These are phyloP conservation scores for Cynaeus angustus DNA, from an alignment of 2,888 invertebrate genomes.

Conservation along the genomic window DNA sequence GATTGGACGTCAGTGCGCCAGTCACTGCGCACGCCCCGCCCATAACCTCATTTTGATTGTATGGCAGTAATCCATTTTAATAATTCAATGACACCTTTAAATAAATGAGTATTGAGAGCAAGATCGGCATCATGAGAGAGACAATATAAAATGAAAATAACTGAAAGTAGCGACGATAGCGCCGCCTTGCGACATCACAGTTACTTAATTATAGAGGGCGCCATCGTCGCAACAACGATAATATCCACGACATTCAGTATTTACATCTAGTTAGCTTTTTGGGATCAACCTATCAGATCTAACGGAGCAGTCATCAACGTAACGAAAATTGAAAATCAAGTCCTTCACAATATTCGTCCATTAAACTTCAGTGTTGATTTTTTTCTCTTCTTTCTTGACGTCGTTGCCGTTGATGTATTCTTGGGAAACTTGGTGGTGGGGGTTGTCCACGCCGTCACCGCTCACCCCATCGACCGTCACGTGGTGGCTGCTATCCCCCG, in stretches of 20 bases:
- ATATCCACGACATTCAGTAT: conserved; percentile 35
- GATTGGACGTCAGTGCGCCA: conserved; percentile 18
- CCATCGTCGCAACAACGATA: conserved; percentile 6
- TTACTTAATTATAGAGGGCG: conserved; percentile 16
- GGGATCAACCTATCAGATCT: conserved; percentile 29
- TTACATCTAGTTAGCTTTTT: conserved; percentile 29
- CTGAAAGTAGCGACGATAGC: not conserved
- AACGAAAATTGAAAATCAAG: conserved; percentile 26
- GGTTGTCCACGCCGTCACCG: conserved; percentile 71
- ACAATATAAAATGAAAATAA: too few species aligned
- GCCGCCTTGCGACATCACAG: conserved; percentile 30
- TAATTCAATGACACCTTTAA: conserved; percentile 20
- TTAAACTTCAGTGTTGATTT: conserved; percentile 77
- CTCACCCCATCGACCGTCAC: conserved; percentile 63
- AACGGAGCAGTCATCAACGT: conserved; percentile 41
- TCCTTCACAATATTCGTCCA: not conserved
- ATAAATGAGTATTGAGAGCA: conserved; percentile 36
- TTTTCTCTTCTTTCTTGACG: conserved; percentile 74
- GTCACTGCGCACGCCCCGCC: not conserved
- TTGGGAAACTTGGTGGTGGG: conserved; percentile 74
- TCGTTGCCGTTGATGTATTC: conserved; percentile 77
- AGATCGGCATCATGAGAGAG: conserved; percentile 17
- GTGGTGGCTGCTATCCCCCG: conserved; percentile 65
- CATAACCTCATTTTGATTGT: conserved; percentile 38
- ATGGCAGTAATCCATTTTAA: conserved; percentile 37